Percentiles rank a stretch among this genome's conserved stretches.
Conservation (phyloP, 2,888 invertebrate species). For the Deroplatys truncata region DNA sequence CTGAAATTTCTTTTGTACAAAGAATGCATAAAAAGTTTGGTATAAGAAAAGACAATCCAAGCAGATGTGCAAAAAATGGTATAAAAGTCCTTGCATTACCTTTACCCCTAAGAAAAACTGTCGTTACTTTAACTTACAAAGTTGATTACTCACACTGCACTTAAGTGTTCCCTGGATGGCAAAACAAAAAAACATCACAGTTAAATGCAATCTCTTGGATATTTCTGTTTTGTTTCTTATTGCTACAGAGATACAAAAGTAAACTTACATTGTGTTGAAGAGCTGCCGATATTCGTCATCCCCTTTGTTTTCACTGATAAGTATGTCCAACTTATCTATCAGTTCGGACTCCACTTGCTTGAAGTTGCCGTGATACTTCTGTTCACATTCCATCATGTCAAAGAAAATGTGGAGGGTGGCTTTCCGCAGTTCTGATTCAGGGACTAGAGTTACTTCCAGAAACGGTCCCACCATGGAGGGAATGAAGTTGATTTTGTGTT, state of each 20-base stretch:
- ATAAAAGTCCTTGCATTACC: neutral
- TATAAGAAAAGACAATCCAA: neutral
- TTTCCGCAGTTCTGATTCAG: slow-evolving; percentile 77
- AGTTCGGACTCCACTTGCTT: slow-evolving; percentile 88
- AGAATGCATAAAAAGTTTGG: neutral
- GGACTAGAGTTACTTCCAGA: slow-evolving; percentile 87
- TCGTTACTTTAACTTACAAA: neutral
- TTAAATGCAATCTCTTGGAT: neutral
- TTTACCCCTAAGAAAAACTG: neutral
- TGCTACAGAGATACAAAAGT: neutral
- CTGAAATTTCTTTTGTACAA: neutral
- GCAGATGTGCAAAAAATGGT: neutral
- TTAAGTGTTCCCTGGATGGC: slow-evolving; percentile 29
- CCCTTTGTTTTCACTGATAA: slow-evolving; percentile 90
- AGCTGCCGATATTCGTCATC: slow-evolving; percentile 88
- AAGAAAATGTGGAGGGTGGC: slow-evolving; percentile 90
- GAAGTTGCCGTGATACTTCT: slow-evolving; percentile 77
- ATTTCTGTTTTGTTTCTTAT: neutral
- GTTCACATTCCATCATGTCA: slow-evolving; percentile 93
- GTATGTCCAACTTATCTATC: slow-evolving; percentile 88
- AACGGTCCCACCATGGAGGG: slow-evolving; percentile 92
- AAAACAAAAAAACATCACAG: slow-evolving; percentile 15
- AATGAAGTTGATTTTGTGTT: slow-evolving; percentile 83
- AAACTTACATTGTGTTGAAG: slow-evolving; percentile 93
- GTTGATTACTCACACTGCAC: slow-evolving; percentile 28